Evolutionary conservation across 2,888 invertebrate genomes (phyloP).

Genomic region (Aquatica leii): DNA sequence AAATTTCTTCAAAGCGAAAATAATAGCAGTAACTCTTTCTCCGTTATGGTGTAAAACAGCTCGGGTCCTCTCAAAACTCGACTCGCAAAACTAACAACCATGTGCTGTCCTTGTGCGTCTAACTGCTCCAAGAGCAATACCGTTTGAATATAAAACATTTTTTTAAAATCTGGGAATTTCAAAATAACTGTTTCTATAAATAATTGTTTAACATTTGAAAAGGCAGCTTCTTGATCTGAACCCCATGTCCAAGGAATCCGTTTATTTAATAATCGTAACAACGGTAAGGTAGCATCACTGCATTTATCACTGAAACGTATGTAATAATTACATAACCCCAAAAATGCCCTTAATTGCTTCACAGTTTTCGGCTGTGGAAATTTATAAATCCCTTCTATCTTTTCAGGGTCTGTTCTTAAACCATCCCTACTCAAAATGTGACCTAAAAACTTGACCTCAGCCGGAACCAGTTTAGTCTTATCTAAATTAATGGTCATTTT

Average conservation of each 20-base stretch:
- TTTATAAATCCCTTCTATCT: too few relatives aligned
- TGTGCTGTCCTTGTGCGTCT: constrained; percentile 12
- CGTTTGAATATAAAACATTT: constrained; percentile 24
- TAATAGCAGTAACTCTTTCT: constrained; percentile 45
- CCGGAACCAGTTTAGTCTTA: too few relatives aligned
- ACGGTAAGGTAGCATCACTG: constrained; percentile 20
- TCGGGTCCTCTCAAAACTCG: neutral
- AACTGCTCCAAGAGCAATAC: constrained; percentile 24
- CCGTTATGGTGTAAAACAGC: constrained; percentile 35
- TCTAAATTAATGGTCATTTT: too few relatives aligned
- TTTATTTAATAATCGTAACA: constrained; percentile 33
- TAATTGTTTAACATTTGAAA: constrained; percentile 18
- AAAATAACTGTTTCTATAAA: constrained; percentile 25
- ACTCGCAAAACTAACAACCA: constrained; percentile 20
- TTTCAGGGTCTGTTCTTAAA: too few relatives aligned
- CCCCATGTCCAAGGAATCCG: constrained; percentile 28
- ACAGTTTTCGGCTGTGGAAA: too few relatives aligned
- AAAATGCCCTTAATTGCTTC: too few relatives aligned
- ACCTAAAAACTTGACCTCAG: too few relatives aligned
- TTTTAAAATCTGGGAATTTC: constrained; percentile 13
- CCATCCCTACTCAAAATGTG: too few relatives aligned
- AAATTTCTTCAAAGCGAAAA: too few relatives aligned
- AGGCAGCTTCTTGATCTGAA: constrained; percentile 17
- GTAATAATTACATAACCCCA: constrained; percentile 33
- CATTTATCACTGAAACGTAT: constrained; percentile 29